phyloP scores from a whole-genome alignment of 2,113 vertebrate genomes.

The Suncus etruscus region DNA sequence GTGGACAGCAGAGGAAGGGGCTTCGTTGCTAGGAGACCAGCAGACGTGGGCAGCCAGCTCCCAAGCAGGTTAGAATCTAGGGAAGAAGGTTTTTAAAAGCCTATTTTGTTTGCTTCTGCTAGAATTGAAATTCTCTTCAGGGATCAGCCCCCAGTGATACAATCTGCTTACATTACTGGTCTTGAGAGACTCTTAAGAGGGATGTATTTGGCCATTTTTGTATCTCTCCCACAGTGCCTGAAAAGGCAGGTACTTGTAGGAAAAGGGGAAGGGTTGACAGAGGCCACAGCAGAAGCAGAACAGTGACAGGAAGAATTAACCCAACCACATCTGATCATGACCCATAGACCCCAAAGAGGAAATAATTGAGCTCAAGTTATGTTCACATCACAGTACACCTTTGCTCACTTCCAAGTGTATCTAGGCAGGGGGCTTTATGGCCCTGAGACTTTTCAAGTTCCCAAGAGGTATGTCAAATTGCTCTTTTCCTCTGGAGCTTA shows the following conservation, averaged over 20 bases:
- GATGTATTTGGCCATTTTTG: slow-evolving; percentile 67
- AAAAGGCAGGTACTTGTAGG: slow-evolving; percentile 65
- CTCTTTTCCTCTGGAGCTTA: slow-evolving; percentile 48
- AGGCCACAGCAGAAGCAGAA: slow-evolving; percentile 50
- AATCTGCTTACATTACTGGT: slow-evolving; percentile 77
- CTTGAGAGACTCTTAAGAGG: slow-evolving; percentile 73
- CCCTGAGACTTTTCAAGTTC: neutral
- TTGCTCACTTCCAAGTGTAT: neutral
- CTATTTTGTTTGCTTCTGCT: slow-evolving; percentile 79
- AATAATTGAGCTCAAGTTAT: slow-evolving; percentile 38
- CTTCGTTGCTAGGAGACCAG: slow-evolving; percentile 82
- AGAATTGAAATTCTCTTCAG: slow-evolving; percentile 82
- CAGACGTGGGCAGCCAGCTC: slow-evolving; percentile 80
- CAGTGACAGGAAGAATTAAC: slow-evolving; percentile 68
- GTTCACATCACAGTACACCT: neutral
- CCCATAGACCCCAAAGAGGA: slow-evolving; percentile 45
- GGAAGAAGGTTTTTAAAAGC: slow-evolving; percentile 81
- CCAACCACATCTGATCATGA: slow-evolving; percentile 62
- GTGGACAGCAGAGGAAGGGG: slow-evolving; percentile 74
- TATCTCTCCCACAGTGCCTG: slow-evolving; percentile 65
- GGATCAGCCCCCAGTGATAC: slow-evolving; percentile 72
- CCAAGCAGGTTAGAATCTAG: slow-evolving; percentile 82
- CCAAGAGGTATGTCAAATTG: neutral
- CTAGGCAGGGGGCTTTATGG: neutral
- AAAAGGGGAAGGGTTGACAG: neutral